Percentiles rank a stretch among this genome's conserved stretches.
These are phyloP conservation scores for Sitta europaea DNA, from an alignment of 2,113 vertebrate genomes.

Conservation along the genomic window DNA sequence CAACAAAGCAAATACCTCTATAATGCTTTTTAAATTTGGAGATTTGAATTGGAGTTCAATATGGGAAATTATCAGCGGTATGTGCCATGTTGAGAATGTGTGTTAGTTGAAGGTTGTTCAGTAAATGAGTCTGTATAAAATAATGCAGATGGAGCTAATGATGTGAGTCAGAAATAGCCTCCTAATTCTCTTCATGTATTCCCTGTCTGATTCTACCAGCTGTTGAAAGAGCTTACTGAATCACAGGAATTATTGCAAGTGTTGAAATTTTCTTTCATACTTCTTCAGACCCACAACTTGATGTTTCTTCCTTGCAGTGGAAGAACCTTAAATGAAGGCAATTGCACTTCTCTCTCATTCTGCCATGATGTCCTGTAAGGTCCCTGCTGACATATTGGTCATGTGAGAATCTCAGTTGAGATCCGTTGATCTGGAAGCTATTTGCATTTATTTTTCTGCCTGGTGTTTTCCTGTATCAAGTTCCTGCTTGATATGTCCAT, in stretches of 20 bases:
- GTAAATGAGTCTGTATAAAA: background rate
- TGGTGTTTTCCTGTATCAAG: background rate
- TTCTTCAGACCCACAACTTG: background rate
- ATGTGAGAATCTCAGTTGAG: background rate
- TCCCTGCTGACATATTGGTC: background rate
- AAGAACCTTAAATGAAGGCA: background rate
- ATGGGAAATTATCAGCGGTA: background rate
- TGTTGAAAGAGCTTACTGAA: background rate
- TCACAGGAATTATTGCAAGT: background rate
- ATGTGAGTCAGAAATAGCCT: conserved; percentile 1
- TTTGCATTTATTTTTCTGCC: background rate
- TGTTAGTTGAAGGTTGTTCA: background rate
- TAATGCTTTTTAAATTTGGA: background rate
- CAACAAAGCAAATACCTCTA: background rate
- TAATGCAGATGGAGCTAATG: conserved; percentile 31
- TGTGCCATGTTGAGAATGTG: background rate
- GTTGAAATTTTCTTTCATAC: background rate
- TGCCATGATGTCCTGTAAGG: background rate
- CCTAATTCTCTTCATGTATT: background rate
- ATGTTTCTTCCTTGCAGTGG: background rate
- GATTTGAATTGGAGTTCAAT: background rate
- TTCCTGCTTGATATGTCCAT: background rate
- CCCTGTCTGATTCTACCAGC: background rate
- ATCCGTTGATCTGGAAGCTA: background rate
- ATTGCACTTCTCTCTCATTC: background rate